Evolutionary conservation across 2,888 invertebrate genomes (phyloP).

Genomic region (Temnothorax rugatulus): DNA sequence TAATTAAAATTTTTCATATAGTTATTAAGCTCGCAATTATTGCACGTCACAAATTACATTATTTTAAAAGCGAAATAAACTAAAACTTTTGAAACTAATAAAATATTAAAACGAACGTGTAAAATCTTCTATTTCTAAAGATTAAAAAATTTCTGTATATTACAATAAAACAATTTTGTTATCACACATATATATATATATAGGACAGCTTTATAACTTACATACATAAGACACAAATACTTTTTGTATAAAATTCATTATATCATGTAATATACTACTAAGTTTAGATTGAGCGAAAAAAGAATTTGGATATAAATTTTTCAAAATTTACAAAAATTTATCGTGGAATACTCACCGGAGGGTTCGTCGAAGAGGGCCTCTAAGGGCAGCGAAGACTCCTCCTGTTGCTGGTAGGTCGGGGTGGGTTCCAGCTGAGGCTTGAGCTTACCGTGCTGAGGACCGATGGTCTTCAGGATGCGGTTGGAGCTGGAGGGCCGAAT

Average conservation of each 20-base stretch:
- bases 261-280: background rate
- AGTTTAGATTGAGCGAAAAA: background rate
- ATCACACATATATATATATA: too few species aligned
- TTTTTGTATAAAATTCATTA: background rate
- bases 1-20: too few species aligned
- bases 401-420: slow-evolving; percentile 88
- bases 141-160: background rate
- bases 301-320: background rate
- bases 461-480: slow-evolving; percentile 92
- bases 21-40: too few species aligned
- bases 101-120: background rate
- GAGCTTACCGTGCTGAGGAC: slow-evolving; percentile 87
- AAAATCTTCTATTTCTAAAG: background rate
- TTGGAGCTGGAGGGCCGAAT: slow-evolving; percentile 90
- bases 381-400: slow-evolving; percentile 86
- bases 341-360: slow-evolving; percentile 81
- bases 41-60: too few species aligned
- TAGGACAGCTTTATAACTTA: background rate
- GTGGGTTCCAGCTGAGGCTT: slow-evolving; percentile 89
- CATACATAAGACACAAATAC: background rate
- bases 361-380: slow-evolving; percentile 88
- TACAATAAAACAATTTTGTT: background rate
- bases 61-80: background rate
- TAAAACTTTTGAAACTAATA: background rate
- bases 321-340: background rate